Percentiles rank a stretch among this genome's conserved stretches.
Conservation (phyloP, 2,888 invertebrate genomes). For the Dolomedes plantarius region DNA sequence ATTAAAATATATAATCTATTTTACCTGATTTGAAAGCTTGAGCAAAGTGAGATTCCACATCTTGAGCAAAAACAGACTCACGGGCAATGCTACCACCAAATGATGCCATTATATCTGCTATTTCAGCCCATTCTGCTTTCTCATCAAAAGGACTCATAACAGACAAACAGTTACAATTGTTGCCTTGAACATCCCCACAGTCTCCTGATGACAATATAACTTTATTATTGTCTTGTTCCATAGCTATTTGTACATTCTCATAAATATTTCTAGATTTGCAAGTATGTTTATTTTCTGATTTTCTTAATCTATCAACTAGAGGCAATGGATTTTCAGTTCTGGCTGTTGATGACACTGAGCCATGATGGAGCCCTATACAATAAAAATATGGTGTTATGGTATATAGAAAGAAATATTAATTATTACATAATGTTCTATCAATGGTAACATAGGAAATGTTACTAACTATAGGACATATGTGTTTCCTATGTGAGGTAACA, state of each 20-base stretch:
- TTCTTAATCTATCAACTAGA: constrained; percentile 22
- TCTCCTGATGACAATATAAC: constrained; percentile 46
- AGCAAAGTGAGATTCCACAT: constrained; percentile 76
- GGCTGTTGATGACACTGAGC: constrained; percentile 55
- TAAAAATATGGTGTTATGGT: neutral
- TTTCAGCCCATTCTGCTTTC: constrained; percentile 96
- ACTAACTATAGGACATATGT: no score
- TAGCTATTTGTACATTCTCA: constrained; percentile 69
- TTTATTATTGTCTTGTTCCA: constrained; percentile 59
- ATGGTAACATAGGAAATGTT: no score
- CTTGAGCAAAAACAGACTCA: constrained; percentile 76
- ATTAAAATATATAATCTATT: no score
- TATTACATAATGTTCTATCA: no score
- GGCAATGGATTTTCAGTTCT: constrained; percentile 9
- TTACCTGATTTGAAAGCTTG: constrained; percentile 71
- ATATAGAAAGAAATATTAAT: no score
- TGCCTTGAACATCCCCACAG: constrained; percentile 31
- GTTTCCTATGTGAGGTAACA: no score
- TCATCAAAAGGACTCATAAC: constrained; percentile 91
- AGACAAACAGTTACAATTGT: constrained; percentile 59
- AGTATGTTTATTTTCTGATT: constrained; percentile 20
- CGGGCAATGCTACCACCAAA: constrained; percentile 82
- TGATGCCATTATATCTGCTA: constrained; percentile 95
- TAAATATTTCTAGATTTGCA: constrained; percentile 59
- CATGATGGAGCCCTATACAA: constrained; percentile 72